Conservation (phyloP, 2,113 vertebrate genomes). For the Sinocyclocheilus maitianheensis region DNA sequence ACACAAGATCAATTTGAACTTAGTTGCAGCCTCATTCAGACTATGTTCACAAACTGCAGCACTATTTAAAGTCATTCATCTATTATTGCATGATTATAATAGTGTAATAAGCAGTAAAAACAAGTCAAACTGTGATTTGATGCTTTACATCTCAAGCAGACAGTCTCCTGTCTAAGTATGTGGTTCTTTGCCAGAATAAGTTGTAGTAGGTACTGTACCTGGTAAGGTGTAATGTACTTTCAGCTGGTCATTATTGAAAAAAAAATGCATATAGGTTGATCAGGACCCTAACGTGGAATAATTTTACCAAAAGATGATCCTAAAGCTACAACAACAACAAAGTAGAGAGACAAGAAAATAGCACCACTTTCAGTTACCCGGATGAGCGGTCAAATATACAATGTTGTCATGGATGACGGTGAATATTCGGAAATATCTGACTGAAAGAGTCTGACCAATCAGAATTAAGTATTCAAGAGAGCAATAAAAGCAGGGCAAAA, state of each 20-base stretch:
- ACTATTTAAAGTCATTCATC: neutral
- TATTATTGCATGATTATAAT: neutral
- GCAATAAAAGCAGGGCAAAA: too few species aligned
- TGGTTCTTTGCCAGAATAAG: neutral
- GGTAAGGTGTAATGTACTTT: neutral
- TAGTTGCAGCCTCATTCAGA: neutral
- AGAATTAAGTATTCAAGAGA: too few species aligned
- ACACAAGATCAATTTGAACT: constrained; percentile 16
- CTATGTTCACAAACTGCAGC: neutral
- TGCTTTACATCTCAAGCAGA: neutral
- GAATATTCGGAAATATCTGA: too few species aligned
- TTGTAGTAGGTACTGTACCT: neutral
- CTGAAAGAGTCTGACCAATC: too few species aligned
- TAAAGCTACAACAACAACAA: neutral
- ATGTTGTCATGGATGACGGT: too few species aligned
- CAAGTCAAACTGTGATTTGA: neutral
- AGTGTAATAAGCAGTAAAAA: neutral
- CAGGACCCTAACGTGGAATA: neutral
- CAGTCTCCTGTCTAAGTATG: neutral
- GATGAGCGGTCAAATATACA: too few species aligned
- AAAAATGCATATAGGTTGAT: neutral
- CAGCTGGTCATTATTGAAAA: neutral
- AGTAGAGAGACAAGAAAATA: neutral
- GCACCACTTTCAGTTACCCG: too few species aligned
- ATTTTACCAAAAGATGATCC: neutral